Base-by-base conservation (phyloP, 2,888 invertebrate species). In the Eustalomyia histrio region DNA sequence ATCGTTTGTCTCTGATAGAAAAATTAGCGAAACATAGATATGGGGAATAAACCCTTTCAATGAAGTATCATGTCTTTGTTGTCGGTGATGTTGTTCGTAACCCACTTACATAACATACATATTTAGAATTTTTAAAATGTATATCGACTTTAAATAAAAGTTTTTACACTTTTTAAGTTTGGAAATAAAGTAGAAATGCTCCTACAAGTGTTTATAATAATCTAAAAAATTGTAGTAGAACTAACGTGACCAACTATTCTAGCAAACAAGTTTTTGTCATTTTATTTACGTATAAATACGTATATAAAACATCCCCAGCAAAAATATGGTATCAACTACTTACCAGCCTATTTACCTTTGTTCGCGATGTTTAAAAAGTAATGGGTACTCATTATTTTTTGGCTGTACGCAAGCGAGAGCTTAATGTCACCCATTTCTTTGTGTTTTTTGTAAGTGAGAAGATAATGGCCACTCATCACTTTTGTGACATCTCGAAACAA, bases 1-100 rank as follows among this genome's bases (percentile, higher is more conserved):
- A 65, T 74, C 65, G 65, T 52, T 6, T 74, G 50, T 58, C 29
- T 9, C 24, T 74, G 29, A n/a, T 18, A 52, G 39, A 65, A 52
- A 67, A 60, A 52, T 74, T 60, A 55, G 75, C 67, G n/a, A 21
- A 47, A 68, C 67, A 67, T 55, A 33, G 10, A 39, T 47, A 67
- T 60, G n/a, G 14, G 21, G 67, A 60, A 75, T 47, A 33, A 17
- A 9, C 16, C 9, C 24, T 60, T 47, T 50, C 58, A 1, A 65
- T 47, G 57, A 35, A n/a, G 17, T 39, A 74, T 65, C 65, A 52
- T 74, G 39, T 58, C 50, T 58, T 69, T 63, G 64, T 35, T 52
- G 35, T 74, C 80, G 58, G 52, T 68, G 50, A 43, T 81, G 76
- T 35, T 80, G 65, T 69, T 82, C 43, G 71, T 76, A 71, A 71